phyloP scores from a whole-genome alignment of 2,888 invertebrate genomes.

The Cenopis cana region DNA sequence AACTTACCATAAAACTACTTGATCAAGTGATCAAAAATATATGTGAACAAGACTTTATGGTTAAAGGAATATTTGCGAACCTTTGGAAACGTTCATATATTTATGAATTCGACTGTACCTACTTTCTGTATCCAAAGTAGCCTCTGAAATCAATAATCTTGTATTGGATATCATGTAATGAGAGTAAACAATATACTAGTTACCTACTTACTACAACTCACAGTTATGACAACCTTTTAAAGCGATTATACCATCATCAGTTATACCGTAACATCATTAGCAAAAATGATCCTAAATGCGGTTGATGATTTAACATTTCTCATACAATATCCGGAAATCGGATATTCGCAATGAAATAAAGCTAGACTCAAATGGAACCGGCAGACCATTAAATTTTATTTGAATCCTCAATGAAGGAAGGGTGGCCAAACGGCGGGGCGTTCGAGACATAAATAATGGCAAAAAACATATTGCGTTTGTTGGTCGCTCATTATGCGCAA shows the following conservation, averaged over 20 bases:
- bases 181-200: background rate
- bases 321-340: slow-evolving; percentile 75
- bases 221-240: slow-evolving; percentile 16
- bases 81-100: no score
- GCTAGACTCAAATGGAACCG: slow-evolving; percentile 63
- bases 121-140: background rate
- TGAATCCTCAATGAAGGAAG: slow-evolving; percentile 73
- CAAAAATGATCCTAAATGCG: slow-evolving; percentile 8
- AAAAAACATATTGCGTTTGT: slow-evolving; percentile 82
- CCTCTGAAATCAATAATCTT: background rate
- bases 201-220: background rate
- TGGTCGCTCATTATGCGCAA: slow-evolving; percentile 83
- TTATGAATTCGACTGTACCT: no score
- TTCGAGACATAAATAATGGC: slow-evolving; percentile 78
- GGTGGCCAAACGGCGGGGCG: slow-evolving; percentile 73
- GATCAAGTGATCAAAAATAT: no score
- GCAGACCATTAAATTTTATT: slow-evolving; percentile 82
- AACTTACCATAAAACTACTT: no score
- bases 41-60: no score
- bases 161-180: background rate
- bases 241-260: background rate
- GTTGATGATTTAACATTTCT: slow-evolving; percentile 63
- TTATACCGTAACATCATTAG: slow-evolving; percentile 18
- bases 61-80: no score
- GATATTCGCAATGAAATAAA: slow-evolving; percentile 69